These are phyloP conservation scores for Hephaestus fuliginosus DNA, from an alignment of 2,797 vertebrate species.

Conservation along the genomic window DNA sequence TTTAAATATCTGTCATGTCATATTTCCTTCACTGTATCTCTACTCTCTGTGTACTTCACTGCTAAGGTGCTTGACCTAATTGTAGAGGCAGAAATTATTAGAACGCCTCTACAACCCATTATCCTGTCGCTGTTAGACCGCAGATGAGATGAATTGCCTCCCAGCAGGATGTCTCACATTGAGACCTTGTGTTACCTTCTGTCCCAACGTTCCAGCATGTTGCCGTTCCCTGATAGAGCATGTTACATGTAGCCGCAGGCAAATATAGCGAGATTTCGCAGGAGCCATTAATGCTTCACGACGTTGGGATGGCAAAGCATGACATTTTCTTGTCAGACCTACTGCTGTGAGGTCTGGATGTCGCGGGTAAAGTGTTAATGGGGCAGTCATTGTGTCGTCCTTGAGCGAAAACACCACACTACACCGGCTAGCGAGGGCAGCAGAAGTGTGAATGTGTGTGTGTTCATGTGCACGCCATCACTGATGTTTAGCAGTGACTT, in stretches of 20 bases:
- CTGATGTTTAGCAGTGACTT: conserved; percentile 19
- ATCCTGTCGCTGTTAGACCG: conserved; percentile 27
- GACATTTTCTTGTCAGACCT: conserved; percentile 55
- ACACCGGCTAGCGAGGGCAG: background rate
- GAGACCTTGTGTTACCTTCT: conserved; percentile 56
- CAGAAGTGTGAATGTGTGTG: conserved; percentile 31
- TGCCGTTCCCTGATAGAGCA: conserved; percentile 5
- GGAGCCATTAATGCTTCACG: conserved; percentile 30
- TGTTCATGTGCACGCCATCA: background rate
- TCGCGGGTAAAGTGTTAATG: conserved; percentile 42
- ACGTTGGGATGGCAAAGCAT: conserved; percentile 51
- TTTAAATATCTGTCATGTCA: conserved; percentile 4
- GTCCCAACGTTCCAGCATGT: conserved; percentile 14
- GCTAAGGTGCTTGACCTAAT: conserved; percentile 57
- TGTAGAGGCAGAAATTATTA: conserved; percentile 33
- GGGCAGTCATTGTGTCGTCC: conserved; percentile 36
- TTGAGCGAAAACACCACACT: conserved; percentile 33
- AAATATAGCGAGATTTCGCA: conserved; percentile 20
- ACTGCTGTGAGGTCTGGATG: conserved; percentile 37
- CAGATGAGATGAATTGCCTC: conserved; percentile 43
- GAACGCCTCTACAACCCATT: conserved; percentile 18
- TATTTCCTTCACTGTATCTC: background rate
- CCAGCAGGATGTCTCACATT: conserved; percentile 35
- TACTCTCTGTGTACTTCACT: conserved; percentile 1
- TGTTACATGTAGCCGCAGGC: conserved; percentile 44